phyloP scores from a whole-genome alignment of 2,888 invertebrate genomes.

The Catotricha subobsoleta region DNA sequence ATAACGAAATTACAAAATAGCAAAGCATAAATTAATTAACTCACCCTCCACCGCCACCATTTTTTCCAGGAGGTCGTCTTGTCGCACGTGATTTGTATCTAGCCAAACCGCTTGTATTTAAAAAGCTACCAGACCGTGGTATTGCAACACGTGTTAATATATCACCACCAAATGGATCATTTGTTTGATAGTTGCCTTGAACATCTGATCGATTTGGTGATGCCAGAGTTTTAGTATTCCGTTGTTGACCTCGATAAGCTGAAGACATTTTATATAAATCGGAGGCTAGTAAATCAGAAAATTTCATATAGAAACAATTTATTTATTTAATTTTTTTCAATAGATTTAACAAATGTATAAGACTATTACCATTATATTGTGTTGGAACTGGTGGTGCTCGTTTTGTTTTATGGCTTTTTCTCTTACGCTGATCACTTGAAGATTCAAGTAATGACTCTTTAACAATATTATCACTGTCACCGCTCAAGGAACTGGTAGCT shows the following conservation, averaged over 20 bases:
- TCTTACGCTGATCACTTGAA: constrained; percentile 35
- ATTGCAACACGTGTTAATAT: constrained; percentile 72
- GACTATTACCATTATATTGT: neutral
- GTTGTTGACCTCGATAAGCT: constrained; percentile 2
- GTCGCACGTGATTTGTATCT: constrained; percentile 47
- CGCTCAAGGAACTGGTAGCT: constrained; percentile 41
- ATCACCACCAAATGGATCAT: constrained; percentile 48
- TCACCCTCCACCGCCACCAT: constrained; percentile 33
- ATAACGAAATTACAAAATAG: neutral
- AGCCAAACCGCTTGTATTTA: constrained; percentile 60
- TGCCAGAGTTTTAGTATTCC: neutral
- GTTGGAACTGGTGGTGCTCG: constrained; percentile 35
- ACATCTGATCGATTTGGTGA: constrained; percentile 14
- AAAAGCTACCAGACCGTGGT: constrained; percentile 68
- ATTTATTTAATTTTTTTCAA: neutral
- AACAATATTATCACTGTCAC: constrained; percentile 38
- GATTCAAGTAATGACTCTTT: constrained; percentile 31
- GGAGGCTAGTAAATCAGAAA: neutral
- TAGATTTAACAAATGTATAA: neutral
- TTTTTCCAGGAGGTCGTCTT: constrained; percentile 20
- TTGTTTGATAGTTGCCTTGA: constrained; percentile 16
- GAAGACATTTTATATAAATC: constrained; percentile 5
- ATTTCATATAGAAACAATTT: neutral
- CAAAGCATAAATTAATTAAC: constrained; percentile 12
- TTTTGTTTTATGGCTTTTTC: constrained; percentile 38